Percentiles rank a stretch among this genome's conserved stretches.
Evolutionary conservation across 2,797 vertebrate genomes (phyloP).

Genomic region (Coccyzus lansbergi): DNA sequence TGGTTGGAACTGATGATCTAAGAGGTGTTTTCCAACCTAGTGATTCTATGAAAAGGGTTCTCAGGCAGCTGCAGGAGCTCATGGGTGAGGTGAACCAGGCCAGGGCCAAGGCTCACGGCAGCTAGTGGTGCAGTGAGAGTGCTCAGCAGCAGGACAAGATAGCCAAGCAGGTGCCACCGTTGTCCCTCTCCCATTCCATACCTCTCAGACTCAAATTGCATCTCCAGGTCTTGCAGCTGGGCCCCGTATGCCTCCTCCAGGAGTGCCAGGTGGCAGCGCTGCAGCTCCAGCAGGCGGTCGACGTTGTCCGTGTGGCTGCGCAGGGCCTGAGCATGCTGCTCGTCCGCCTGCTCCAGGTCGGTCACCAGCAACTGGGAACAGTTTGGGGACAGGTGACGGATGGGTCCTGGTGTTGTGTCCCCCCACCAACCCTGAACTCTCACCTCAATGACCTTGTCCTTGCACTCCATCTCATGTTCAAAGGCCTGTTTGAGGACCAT

Average conservation of each 20-base stretch:
- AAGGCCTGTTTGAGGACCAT: slow-evolving; percentile 83
- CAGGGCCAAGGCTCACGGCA: too few relatives aligned
- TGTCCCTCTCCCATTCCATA: background rate
- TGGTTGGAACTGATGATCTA: too few relatives aligned
- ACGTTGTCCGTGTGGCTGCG: slow-evolving; percentile 79
- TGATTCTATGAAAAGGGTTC: too few relatives aligned
- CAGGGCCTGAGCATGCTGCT: slow-evolving; percentile 78
- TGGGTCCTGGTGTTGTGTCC: fast-evolving
- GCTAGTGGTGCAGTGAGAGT: background rate
- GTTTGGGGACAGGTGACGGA: fast-evolving
- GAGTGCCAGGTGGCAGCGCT: slow-evolving; percentile 75
- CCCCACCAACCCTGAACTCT: fast-evolving
- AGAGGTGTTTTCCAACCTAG: too few relatives aligned
- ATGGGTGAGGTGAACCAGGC: too few relatives aligned
- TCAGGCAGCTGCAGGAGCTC: too few relatives aligned
- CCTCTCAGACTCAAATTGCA: slow-evolving; percentile 84
- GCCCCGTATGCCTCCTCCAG: slow-evolving; percentile 74
- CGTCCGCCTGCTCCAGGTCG: slow-evolving; percentile 82
- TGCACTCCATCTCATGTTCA: slow-evolving; percentile 82
- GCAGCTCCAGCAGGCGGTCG: slow-evolving; percentile 81
- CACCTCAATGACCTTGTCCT: slow-evolving; percentile 81
- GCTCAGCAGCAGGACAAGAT: background rate
- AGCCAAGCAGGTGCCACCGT: background rate
- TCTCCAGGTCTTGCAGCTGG: slow-evolving; percentile 73
- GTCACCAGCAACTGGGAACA: slow-evolving; percentile 74